Conservation (phyloP, 2,113 vertebrate species). For the Ictidomys tridecemlineatus region DNA sequence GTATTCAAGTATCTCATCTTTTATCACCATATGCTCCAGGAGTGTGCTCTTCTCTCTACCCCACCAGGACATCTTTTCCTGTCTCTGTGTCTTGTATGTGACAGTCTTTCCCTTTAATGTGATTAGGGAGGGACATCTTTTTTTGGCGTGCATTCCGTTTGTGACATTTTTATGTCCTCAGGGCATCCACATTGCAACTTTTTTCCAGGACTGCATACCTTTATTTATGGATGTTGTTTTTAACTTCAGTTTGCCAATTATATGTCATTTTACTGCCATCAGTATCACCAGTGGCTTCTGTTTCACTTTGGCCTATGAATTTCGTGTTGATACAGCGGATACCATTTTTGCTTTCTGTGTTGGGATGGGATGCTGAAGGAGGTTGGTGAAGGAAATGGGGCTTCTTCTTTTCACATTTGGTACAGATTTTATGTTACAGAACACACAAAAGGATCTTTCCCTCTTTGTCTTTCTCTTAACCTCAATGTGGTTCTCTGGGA, state of each 20-base stretch:
- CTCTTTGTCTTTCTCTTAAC: not conserved
- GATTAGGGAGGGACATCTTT: constrained; percentile 47
- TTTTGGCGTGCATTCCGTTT: not conserved
- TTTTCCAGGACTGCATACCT: not conserved
- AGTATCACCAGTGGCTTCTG: not conserved
- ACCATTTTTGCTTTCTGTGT: not conserved
- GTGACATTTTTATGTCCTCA: constrained; percentile 65
- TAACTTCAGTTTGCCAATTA: not conserved
- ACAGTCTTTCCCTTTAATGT: constrained; percentile 63
- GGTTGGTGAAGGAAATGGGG: not conserved
- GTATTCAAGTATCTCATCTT: not conserved
- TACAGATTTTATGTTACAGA: not conserved
- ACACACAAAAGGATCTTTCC: not conserved
- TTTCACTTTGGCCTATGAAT: not conserved
- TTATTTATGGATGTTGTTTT: constrained; percentile 20
- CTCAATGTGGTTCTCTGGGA: not conserved
- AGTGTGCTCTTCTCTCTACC: not conserved
- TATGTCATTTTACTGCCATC: not conserved
- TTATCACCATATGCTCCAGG: not conserved
- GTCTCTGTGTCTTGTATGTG: constrained; percentile 45
- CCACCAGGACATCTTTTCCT: constrained; percentile 24
- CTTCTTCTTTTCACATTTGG: not conserved
- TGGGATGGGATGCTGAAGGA: not conserved
- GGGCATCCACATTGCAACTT: constrained; percentile 14
- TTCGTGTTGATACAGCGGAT: not conserved